phyloP scores from a whole-genome alignment of 2,888 invertebrate species.

The Dicyrtoma fusca region DNA sequence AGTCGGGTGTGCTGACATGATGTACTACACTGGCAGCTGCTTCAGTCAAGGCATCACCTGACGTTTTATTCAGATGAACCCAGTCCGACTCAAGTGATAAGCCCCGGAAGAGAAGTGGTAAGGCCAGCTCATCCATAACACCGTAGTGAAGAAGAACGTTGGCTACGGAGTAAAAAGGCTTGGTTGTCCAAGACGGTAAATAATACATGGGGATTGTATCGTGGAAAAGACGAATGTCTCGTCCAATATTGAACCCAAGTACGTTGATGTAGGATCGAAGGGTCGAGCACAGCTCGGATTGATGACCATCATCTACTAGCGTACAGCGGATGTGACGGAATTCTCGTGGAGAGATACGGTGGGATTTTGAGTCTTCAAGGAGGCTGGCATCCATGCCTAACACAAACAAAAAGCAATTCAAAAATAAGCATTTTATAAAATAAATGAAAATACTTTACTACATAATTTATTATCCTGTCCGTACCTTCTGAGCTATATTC shows the following conservation, averaged over 20 bases:
- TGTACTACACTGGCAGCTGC: not conserved
- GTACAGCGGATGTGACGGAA: conserved; percentile 57
- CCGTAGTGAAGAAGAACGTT: conserved; percentile 57
- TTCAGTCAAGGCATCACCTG: conserved; percentile 37
- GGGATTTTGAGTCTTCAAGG: conserved; percentile 53
- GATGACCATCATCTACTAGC: conserved; percentile 54
- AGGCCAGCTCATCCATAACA: conserved; percentile 57
- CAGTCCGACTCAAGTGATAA: conserved; percentile 55
- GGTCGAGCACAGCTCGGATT: conserved; percentile 56
- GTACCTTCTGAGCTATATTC: conserved; percentile 46
- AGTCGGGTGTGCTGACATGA: not conserved
- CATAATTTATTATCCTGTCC: not conserved
- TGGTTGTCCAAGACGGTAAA: conserved; percentile 55
- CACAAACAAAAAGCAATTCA: not conserved
- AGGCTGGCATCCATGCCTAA: conserved; percentile 32
- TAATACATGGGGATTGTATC: conserved; percentile 57
- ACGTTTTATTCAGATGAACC: conserved; percentile 53
- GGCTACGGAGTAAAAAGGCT: conserved; percentile 57
- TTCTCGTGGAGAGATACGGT: conserved; percentile 56
- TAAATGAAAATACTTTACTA: not conserved
- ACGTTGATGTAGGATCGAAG: conserved; percentile 54
- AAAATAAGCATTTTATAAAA: too few species aligned
- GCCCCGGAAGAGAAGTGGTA: conserved; percentile 57
- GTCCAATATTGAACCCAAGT: conserved; percentile 53
- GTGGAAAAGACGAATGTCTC: conserved; percentile 54